Evolutionary conservation across 2,888 invertebrate genomes (phyloP), one percentile per base, ranked within the genome.

Genomic region (Eurytoma adleriae): DNA sequence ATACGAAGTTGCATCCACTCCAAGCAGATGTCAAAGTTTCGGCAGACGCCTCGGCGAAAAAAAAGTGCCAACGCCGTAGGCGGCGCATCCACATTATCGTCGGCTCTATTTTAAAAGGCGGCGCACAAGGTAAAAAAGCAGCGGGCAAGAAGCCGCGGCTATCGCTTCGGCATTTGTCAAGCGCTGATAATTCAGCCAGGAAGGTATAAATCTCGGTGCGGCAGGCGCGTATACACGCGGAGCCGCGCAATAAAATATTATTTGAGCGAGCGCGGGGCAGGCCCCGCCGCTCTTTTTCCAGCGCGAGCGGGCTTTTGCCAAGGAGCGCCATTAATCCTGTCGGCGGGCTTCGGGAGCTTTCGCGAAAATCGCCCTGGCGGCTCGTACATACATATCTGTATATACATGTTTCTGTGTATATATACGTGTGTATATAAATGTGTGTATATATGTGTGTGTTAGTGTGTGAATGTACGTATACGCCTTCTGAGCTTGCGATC

Each of bases 401-500:
- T n/a, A 30, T 30, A 30, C 4, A 30, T 30, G 4, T 30, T 30
- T 30, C 4, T 30, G 4, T 4, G 2, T 2, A 4, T 30, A 30
- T 30, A 30, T 4, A 30, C 30, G 4, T 30, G 30, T 4, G 2
- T 4, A 30, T 3, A 30, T 30, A 30, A 3, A 30, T 30, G 4
- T 30, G 4, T 30, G 30, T 30, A 4, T 30, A 4, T 30, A 30
- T 30, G 30, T 30, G 30, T 30, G 30, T 30, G 30, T 30, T 3
- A 30, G 30, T 30, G 30, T 4, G 30, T 30, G 30, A 3, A 30
- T 30, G 4, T 4, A 30, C 30, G 30, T 30, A 30, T 30, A 27
- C 13, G 59, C 24, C 56, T n/a, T 40, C 67, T 27, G 76, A 18
- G 54, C 62, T 61, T 67, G 70, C 59, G 71, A 87, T 88, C 86